Evolutionary conservation across 2,888 invertebrate species (phyloP).

Genomic region (Pheosia gnoma): DNA sequence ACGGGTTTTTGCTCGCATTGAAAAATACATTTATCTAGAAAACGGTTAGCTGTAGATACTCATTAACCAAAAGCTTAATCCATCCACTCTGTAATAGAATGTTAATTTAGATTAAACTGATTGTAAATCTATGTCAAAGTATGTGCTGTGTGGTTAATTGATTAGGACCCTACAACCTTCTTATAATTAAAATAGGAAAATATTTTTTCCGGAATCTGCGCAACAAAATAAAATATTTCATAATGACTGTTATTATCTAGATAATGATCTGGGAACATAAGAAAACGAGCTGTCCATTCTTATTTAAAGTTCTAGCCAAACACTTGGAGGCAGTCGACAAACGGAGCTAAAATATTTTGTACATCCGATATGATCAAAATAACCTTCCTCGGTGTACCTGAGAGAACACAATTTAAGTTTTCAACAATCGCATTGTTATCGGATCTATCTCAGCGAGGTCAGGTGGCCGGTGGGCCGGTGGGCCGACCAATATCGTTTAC

Average conservation of each 20-base stretch:
- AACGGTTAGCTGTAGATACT: background rate
- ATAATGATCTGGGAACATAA: slow-evolving; percentile 46
- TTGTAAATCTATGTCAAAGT: background rate
- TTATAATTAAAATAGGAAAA: slow-evolving; percentile 10
- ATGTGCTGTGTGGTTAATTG: background rate
- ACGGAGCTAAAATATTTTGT: slow-evolving; percentile 52
- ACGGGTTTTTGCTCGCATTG: slow-evolving; percentile 10
- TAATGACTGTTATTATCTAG: slow-evolving; percentile 33
- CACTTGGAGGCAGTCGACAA: slow-evolving; percentile 49
- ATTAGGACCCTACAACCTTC: background rate
- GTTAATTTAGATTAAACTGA: background rate
- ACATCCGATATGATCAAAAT: slow-evolving; percentile 53
- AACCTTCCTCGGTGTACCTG: slow-evolving; percentile 59
- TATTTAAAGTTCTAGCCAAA: slow-evolving; percentile 42
- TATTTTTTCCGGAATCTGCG: slow-evolving; percentile 20
- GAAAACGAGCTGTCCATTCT: slow-evolving; percentile 40
- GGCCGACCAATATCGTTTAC: slow-evolving; percentile 30
- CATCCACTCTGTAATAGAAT: background rate
- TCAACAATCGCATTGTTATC: slow-evolving; percentile 70
- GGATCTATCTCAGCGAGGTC: slow-evolving; percentile 49
- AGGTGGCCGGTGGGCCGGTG: slow-evolving; percentile 18
- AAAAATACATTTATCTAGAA: background rate
- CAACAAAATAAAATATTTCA: slow-evolving; percentile 38
- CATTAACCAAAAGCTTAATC: background rate
- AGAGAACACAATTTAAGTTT: slow-evolving; percentile 63